These are phyloP conservation scores for Mactra quadrangularis DNA, from an alignment of 1,140 invertebrate genomes.

Conservation along the genomic window DNA sequence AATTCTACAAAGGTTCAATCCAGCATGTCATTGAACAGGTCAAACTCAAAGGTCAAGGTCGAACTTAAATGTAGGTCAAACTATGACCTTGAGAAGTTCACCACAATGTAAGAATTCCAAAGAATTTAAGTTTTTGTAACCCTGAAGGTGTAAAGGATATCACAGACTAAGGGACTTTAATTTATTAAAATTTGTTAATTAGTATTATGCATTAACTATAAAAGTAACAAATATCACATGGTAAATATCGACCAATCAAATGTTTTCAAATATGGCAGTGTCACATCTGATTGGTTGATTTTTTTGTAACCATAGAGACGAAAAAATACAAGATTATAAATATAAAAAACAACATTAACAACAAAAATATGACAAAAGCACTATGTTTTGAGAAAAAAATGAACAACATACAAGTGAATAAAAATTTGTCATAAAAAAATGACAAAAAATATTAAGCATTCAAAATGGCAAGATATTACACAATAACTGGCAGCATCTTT, in stretches of 20 bases:
- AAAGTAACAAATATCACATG: slow-evolving; percentile 26
- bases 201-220: slow-evolving; percentile 17
- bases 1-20: slow-evolving; percentile 35
- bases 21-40: slow-evolving; percentile 37
- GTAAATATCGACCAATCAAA: slow-evolving; percentile 28
- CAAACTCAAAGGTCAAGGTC: slow-evolving; percentile 38
- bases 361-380: neutral
- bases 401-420: neutral
- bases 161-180: too few species aligned
- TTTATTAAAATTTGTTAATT: too few species aligned
- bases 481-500: slow-evolving; percentile 20
- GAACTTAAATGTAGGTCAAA: too few species aligned
- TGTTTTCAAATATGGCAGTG: slow-evolving; percentile 30
- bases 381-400: neutral
- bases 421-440: neutral
- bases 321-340: slow-evolving; percentile 1
- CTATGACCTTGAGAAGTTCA: neutral
- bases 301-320: neutral
- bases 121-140: slow-evolving; percentile 5
- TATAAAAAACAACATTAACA: slow-evolving; percentile 3
- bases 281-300: slow-evolving; percentile 26
- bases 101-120: slow-evolving; percentile 31
- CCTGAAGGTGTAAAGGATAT: slow-evolving; percentile 8
- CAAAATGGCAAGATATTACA: slow-evolving; percentile 25
- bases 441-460: slow-evolving; percentile 16